Evolutionary conservation across 2,888 invertebrate genomes (phyloP).

Genomic region (Mechanitis mazaeus): DNA sequence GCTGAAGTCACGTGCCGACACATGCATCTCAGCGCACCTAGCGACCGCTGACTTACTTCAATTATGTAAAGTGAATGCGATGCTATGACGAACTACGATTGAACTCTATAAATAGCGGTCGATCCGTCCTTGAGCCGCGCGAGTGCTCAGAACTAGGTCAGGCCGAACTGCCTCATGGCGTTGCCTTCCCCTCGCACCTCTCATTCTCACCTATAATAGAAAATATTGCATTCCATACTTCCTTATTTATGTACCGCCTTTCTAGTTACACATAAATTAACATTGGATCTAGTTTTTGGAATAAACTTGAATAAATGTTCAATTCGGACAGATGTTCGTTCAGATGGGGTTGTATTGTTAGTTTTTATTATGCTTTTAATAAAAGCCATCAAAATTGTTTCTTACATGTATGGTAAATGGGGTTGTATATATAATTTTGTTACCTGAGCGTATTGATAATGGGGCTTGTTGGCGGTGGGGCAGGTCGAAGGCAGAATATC

Average conservation of each 20-base stretch:
- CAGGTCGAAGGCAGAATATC: slow-evolving; percentile 64
- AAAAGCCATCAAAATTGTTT: slow-evolving; percentile 41
- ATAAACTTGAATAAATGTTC: slow-evolving; percentile 11
- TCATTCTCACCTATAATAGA: slow-evolving; percentile 35
- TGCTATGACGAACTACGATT: slow-evolving; percentile 65
- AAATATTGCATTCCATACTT: slow-evolving; percentile 39
- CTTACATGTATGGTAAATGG: slow-evolving; percentile 36
- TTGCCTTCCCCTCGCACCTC: slow-evolving; percentile 42
- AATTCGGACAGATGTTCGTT: slow-evolving; percentile 43
- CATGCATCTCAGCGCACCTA: slow-evolving; percentile 43
- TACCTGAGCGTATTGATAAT: slow-evolving; percentile 60
- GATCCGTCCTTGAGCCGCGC: slow-evolving; percentile 73
- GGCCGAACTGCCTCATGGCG: slow-evolving; percentile 55
- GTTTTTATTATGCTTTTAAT: slow-evolving; percentile 32
- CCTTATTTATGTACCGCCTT: slow-evolving; percentile 36
- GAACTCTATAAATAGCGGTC: slow-evolving; percentile 73
- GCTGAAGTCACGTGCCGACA: slow-evolving; percentile 45
- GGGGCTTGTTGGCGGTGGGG: slow-evolving; percentile 44
- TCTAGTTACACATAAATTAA: slow-evolving; percentile 25
- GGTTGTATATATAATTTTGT: slow-evolving; percentile 45
- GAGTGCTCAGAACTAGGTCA: slow-evolving; percentile 71
- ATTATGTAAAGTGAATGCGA: slow-evolving; percentile 69
- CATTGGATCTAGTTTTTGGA: slow-evolving; percentile 11
- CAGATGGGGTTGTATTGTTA: slow-evolving; percentile 37
- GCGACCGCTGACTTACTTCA: slow-evolving; percentile 52